Evolutionary conservation across 2,113 vertebrate species (phyloP).

Genomic region (Glaucidium brasilianum): DNA sequence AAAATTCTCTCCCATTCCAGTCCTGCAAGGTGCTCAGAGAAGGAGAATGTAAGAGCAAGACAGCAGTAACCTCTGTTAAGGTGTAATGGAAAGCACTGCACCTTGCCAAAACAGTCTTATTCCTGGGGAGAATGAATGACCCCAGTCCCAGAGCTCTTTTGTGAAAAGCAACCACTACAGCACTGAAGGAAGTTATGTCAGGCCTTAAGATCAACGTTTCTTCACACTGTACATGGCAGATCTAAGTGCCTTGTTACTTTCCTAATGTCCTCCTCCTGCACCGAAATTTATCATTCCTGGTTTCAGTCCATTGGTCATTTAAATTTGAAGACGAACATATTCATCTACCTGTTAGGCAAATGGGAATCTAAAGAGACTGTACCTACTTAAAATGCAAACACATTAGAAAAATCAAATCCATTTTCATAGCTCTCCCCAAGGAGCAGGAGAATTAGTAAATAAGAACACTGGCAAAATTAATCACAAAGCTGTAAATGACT

Average conservation of each 20-base stretch:
- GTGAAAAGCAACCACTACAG: neutral
- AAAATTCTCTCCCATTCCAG: neutral
- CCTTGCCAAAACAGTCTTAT: neutral
- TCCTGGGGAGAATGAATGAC: neutral
- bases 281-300: neutral
- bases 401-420: constrained; percentile 20
- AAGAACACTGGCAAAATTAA: neutral
- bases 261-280: neutral
- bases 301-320: neutral
- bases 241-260: neutral
- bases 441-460: neutral
- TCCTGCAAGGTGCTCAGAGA: neutral
- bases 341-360: neutral
- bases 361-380: neutral
- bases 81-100: neutral
- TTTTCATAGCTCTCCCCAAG: neutral
- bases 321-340: neutral
- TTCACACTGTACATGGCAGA: neutral
- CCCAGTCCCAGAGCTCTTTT: neutral
- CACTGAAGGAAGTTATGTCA: neutral
- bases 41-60: neutral
- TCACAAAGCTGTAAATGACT: neutral
- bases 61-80: neutral
- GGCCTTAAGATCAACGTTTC: neutral
- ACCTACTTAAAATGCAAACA: neutral